These are phyloP conservation scores for Sitta europaea DNA, from an alignment of 2,113 vertebrate genomes.

Conservation along the genomic window DNA sequence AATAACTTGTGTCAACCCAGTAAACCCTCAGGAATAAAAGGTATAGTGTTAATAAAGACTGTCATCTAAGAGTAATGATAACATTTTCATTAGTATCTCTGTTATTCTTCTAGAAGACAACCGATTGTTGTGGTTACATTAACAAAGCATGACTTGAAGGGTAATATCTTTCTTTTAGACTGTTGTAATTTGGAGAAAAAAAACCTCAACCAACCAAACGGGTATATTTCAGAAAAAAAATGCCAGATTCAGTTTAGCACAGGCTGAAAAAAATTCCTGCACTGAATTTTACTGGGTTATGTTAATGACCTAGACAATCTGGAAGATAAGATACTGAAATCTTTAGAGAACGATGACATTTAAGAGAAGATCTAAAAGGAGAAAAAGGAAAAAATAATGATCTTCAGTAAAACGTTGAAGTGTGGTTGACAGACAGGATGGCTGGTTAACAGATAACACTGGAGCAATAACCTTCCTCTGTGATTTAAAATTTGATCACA, in stretches of 20 bases:
- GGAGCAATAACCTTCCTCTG: neutral
- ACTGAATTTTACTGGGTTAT: neutral
- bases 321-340: neutral
- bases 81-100: neutral
- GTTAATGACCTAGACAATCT: neutral
- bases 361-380: neutral
- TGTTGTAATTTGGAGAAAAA: neutral
- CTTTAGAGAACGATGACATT: neutral
- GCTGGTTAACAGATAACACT: neutral
- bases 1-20: neutral
- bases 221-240: neutral
- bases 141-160: neutral
- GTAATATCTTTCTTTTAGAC: neutral
- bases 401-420: neutral
- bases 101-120: neutral
- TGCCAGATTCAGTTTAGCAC: neutral
- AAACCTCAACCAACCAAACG: rapidly evolving
- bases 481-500: neutral
- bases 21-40: neutral
- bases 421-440: neutral
- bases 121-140: neutral
- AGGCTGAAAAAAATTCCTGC: neutral
- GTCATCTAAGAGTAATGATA: neutral
- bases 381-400: neutral
- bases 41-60: neutral